Percentiles rank a stretch among this genome's conserved stretches.
phyloP scores from a whole-genome alignment of 2,888 invertebrate species.

The Drosophila kuntzei region DNA sequence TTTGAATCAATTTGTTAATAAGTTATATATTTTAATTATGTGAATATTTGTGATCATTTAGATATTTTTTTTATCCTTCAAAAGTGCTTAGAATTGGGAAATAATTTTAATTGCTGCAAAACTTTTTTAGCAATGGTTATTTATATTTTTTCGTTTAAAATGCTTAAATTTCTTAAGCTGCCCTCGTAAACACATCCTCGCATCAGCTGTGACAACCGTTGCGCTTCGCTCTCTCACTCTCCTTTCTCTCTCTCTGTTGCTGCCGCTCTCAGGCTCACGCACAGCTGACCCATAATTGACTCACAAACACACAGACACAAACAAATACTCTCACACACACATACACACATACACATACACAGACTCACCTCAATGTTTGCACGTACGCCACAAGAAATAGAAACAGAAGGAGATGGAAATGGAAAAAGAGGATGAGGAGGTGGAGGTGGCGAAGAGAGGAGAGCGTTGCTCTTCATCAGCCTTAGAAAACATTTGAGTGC shows the following conservation, averaged over 20 bases:
- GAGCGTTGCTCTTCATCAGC: conserved; percentile 27
- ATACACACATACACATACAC: conserved; percentile 23
- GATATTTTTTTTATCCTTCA: background rate
- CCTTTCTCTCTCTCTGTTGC: background rate
- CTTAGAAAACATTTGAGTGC: conserved; percentile 54
- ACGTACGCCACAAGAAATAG: conserved; percentile 47
- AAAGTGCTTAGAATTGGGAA: background rate
- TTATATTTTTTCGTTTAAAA: background rate
- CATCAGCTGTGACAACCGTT: conserved; percentile 52
- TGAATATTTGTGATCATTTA: background rate
- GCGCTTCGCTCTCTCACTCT: conserved; percentile 6
- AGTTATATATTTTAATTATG: background rate
- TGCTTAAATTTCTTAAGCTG: background rate
- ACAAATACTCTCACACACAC: conserved; percentile 12
- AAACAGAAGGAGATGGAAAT: conserved; percentile 10
- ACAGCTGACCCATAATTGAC: conserved; percentile 79
- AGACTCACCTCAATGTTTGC: conserved; percentile 46
- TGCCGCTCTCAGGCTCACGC: conserved; percentile 53
- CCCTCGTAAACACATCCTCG: conserved; percentile 15
- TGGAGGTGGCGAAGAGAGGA: conserved; percentile 9
- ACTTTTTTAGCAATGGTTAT: background rate
- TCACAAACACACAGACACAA: conserved; percentile 29
- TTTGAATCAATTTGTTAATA: too few species aligned
- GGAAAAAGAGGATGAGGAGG: background rate
- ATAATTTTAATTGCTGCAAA: background rate